Conservation (phyloP, 2,113 vertebrate genomes). For the Cryptomyrus ogoouensis region DNA sequence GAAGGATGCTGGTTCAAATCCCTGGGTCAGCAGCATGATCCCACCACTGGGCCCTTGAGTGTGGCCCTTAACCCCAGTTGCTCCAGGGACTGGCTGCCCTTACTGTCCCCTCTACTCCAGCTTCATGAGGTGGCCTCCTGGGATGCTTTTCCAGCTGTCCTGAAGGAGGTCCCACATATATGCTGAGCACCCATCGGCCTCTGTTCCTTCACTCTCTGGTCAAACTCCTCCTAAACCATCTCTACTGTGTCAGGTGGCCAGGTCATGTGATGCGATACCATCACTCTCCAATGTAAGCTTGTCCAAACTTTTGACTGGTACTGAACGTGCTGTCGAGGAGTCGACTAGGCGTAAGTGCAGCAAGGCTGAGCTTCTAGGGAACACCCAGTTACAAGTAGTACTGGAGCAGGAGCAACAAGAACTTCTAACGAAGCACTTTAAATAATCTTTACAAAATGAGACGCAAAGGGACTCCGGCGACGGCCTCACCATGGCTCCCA, state of each 20-base stretch:
- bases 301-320: background rate
- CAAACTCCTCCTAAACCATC: too few relatives aligned
- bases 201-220: too few relatives aligned
- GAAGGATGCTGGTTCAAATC: background rate
- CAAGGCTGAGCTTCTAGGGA: background rate
- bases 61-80: too few relatives aligned
- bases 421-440: background rate
- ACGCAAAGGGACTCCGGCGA: background rate
- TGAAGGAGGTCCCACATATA: too few relatives aligned
- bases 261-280: background rate
- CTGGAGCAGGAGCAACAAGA: background rate
- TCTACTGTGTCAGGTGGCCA: too few relatives aligned
- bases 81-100: too few relatives aligned
- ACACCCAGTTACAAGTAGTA: background rate
- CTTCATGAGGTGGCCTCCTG: too few relatives aligned
- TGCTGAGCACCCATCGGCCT: too few relatives aligned
- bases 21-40: background rate
- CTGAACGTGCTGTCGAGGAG: background rate
- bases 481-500: constrained; percentile 90
- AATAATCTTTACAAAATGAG: background rate
- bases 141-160: too few relatives aligned
- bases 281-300: background rate
- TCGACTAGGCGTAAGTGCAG: background rate
- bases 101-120: too few relatives aligned
- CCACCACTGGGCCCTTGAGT: background rate